Evolutionary conservation across 1,140 invertebrate genomes (phyloP), one percentile per base, ranked within the genome.

Genomic region (Drosophila asahinai): DNA sequence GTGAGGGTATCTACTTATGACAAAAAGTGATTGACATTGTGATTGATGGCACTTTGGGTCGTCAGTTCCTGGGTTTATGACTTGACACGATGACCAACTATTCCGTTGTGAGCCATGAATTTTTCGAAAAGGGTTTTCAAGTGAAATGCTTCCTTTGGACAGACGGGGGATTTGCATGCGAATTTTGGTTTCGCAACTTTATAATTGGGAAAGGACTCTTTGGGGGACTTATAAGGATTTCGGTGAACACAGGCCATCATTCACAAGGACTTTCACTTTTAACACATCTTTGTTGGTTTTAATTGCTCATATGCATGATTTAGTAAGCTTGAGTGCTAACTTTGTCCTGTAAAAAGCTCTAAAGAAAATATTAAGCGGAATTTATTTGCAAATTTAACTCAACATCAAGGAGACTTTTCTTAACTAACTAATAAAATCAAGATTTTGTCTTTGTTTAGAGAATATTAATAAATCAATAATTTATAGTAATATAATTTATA

Each of bases 21-120:
- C 80, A 78, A 80, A 83, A 86, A 74, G 83, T 89, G 83, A 87
- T 89, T 87, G 83, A 87, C 84, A 87, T 81, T 81, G 84, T 89
- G 83, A 87, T 89, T 89, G 83, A 87, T 87, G 77, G 84, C 77
- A 75, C 83, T 87, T 80, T 60, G 68, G 72, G 68, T 68, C 76
- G 62, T 72, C 59, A 48, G 49, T 54, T 63, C 66, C 71, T 80
- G 83, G 72, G 64, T 57, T 87, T 87, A 80, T 83, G 84, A 77
- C 77, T 80, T 77, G 84, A 87, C 77, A 68, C 72, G 72, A 63
- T 83, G 81, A 43, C 60, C 77, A 76, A 84, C 47, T 76, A 59
- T 80, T 59, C 36, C 52, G 42, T 52, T 52, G 64, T 27, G 30
- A 49, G 33, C 49, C 59, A 75, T 52, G 52, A 45, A 75, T 67